These are phyloP conservation scores for Ditula angustiorana DNA, from an alignment of 2,888 invertebrate species.

Conservation along the genomic window DNA sequence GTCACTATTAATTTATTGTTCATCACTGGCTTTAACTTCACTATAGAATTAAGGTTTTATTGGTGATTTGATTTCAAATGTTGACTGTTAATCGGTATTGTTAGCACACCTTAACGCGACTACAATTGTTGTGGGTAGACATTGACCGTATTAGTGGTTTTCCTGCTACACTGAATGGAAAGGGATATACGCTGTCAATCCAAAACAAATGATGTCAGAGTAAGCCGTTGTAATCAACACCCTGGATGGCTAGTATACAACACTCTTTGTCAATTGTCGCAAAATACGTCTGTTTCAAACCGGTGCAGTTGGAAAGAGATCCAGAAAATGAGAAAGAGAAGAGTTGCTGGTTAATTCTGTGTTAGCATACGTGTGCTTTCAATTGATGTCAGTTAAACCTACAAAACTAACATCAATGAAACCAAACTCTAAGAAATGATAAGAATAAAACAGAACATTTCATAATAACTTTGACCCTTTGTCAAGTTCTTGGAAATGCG, in stretches of 20 bases:
- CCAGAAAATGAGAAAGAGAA: not conserved
- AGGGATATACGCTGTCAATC: not conserved
- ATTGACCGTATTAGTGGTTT: not conserved
- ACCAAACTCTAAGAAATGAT: not conserved
- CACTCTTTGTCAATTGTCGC: too few species aligned
- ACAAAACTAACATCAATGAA: not conserved
- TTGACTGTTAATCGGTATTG: too few species aligned
- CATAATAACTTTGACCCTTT: conserved; percentile 14
- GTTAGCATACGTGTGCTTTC: not conserved
- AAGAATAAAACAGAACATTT: not conserved
- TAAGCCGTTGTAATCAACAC: not conserved
- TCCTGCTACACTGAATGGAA: not conserved
- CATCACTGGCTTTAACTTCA: not conserved
- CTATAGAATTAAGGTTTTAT: not conserved
- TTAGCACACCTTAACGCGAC: too few species aligned
- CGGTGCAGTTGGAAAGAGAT: too few species aligned
- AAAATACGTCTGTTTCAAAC: too few species aligned
- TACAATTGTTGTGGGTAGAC: too few species aligned
- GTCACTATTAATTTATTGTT: not conserved
- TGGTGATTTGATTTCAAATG: not conserved
- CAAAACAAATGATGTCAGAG: not conserved
- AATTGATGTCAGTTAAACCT: not conserved
- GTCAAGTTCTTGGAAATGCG: conserved; percentile 14
- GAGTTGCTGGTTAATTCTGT: too few species aligned
- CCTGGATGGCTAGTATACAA: too few species aligned